Percentiles rank a stretch among this genome's conserved stretches.
phyloP scores from a whole-genome alignment of 1,140 invertebrate species.

The fruit fly (Drosophila melanogaster) region Release_6_plus_ISO1_MT NT_033779.5:14999501-15000000 shows the following conservation, averaged over 20 bases:
- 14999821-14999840: constrained; percentile 26
- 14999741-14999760: constrained; percentile 22
- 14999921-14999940: constrained; percentile 44
- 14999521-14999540: constrained; percentile 38
- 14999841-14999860: too few species aligned
- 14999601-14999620: constrained; percentile 75
- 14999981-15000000: constrained; percentile 28
- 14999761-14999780: constrained; percentile 56
- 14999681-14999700: constrained; percentile 33
- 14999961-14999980: constrained; percentile 69
- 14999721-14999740: constrained; percentile 10
- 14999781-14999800: constrained; percentile 48
- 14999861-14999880: neutral
- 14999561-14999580: constrained; percentile 62
- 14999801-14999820: constrained; percentile 55
- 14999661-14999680: constrained; percentile 16
- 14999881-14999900: constrained; percentile 59
- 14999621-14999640: constrained; percentile 30
- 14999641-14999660: constrained; percentile 11
- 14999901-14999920: constrained; percentile 56
- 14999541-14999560: constrained; percentile 5
- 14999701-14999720: constrained; percentile 37
- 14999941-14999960: constrained; percentile 25
- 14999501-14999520: constrained; percentile 53
- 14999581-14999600: constrained; percentile 38